A percentile compares a stretch with the other conserved stretches of the same genome.
phyloP scores from a whole-genome alignment of 2,888 invertebrate species.

The Steromphala cineraria region DNA sequence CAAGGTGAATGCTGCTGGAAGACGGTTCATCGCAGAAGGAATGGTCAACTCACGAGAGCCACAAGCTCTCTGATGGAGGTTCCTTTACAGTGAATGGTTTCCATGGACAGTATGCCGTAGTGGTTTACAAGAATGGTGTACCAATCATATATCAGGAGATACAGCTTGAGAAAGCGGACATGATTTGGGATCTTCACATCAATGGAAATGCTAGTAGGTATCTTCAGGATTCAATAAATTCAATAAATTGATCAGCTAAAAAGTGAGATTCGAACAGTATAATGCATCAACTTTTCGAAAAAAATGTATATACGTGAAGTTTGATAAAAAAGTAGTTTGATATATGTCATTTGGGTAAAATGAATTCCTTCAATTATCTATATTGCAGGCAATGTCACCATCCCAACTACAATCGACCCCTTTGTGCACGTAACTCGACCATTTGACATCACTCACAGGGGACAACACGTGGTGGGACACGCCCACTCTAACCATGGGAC shows the following conservation, averaged over 20 bases:
- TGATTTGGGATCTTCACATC: constrained; percentile 27
- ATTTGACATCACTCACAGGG: constrained; percentile 31
- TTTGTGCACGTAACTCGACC: constrained; percentile 23
- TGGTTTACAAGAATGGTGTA: constrained; percentile 36
- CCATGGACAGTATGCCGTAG: constrained; percentile 50
- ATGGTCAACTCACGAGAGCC: constrained; percentile 45
- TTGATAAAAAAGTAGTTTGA: too few relatives aligned
- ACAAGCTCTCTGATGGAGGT: constrained; percentile 20
- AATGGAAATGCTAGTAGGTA: constrained; percentile 28
- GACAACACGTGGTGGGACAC: constrained; percentile 30
- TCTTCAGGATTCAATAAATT: too few relatives aligned
- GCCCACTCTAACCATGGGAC: not conserved
- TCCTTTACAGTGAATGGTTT: constrained; percentile 42
- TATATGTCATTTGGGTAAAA: too few relatives aligned
- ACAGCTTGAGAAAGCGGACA: constrained; percentile 27
- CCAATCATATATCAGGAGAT: constrained; percentile 32
- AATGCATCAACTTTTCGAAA: too few relatives aligned
- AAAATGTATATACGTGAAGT: too few relatives aligned
- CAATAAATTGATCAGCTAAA: too few relatives aligned
- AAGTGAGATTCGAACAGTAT: too few relatives aligned
- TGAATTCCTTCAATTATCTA: too few relatives aligned
- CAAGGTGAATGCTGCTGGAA: constrained; percentile 55
- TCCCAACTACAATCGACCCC: constrained; percentile 20
- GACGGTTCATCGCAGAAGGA: constrained; percentile 40
- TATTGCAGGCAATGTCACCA: not conserved